A percentile compares a stretch with the other conserved stretches of the same genome.
Evolutionary conservation across 2,797 vertebrate genomes (phyloP).

Genomic region (Enteromius unitaeniatus): DNA sequence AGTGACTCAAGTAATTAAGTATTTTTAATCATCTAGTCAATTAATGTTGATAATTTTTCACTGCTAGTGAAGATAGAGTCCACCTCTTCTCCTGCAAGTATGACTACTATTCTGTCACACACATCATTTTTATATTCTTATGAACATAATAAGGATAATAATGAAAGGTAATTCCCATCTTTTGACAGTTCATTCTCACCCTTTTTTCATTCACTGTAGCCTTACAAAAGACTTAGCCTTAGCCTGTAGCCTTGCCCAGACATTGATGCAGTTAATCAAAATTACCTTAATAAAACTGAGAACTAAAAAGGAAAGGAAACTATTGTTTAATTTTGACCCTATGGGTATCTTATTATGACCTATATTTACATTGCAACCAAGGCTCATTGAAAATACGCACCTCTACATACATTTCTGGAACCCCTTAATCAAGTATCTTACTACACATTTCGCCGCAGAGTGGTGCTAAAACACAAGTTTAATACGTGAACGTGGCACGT

Average conservation of each 20-base stretch:
- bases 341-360: no score
- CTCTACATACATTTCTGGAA: no score
- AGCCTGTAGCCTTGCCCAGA: no score
- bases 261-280: conserved; percentile 60
- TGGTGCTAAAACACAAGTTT: no score
- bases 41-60: conserved; percentile 11
- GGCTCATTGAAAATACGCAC: no score
- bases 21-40: conserved; percentile 11
- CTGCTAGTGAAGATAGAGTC: background rate
- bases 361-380: no score
- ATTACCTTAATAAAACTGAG: conserved; percentile 44
- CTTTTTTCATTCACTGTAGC: conserved; percentile 37
- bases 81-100: background rate
- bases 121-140: conserved; percentile 32
- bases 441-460: no score
- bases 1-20: background rate
- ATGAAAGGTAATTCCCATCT: conserved; percentile 18
- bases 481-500: no score
- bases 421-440: no score
- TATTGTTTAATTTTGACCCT: background rate
- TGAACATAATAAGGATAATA: conserved; percentile 24
- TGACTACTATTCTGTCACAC: background rate
- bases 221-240: conserved; percentile 11
- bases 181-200: conserved; percentile 5
- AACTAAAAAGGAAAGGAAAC: background rate